Percentiles rank a stretch among this genome's conserved stretches.
These are phyloP conservation scores for Dicyrtomina minuta DNA, from an alignment of 2,888 invertebrate species.

Conservation along the genomic window DNA sequence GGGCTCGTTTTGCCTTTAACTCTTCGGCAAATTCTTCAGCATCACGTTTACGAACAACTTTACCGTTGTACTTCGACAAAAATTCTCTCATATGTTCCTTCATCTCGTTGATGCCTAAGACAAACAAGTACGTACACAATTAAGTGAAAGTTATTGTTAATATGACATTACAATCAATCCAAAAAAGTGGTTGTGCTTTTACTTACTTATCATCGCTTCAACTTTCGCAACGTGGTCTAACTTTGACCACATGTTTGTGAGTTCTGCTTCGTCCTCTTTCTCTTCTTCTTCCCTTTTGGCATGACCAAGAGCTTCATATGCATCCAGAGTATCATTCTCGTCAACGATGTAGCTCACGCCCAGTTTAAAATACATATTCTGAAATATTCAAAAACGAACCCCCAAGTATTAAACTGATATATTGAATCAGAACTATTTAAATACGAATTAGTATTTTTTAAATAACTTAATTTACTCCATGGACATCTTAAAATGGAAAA, in stretches of 20 bases:
- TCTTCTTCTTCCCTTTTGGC: constrained; percentile 10
- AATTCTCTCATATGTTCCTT: constrained; percentile 30
- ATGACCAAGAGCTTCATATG: constrained; percentile 34
- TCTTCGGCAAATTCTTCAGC: constrained; percentile 27
- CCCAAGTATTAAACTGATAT: too few relatives aligned
- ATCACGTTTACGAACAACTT: constrained; percentile 21
- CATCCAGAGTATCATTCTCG: constrained; percentile 31
- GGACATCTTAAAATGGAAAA: too few relatives aligned
- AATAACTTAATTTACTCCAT: too few relatives aligned
- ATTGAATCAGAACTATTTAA: too few relatives aligned
- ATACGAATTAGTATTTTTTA: too few relatives aligned
- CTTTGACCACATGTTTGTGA: constrained; percentile 25
- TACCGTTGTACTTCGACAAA: constrained; percentile 17
- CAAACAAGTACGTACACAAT: constrained; percentile 5
- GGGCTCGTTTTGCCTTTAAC: constrained; percentile 24
- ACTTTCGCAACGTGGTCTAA: constrained; percentile 35
- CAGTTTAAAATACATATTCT: constrained; percentile 26
- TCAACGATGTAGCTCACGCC: constrained; percentile 30
- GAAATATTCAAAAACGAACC: background rate
- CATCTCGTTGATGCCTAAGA: constrained; percentile 34
- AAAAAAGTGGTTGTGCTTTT: background rate
- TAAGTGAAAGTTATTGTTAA: background rate
- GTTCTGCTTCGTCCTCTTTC: constrained; percentile 11
- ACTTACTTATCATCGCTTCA: constrained; percentile 37
- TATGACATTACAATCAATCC: background rate